phyloP scores from a whole-genome alignment of 2,888 invertebrate species.

The Troilus luridus region DNA sequence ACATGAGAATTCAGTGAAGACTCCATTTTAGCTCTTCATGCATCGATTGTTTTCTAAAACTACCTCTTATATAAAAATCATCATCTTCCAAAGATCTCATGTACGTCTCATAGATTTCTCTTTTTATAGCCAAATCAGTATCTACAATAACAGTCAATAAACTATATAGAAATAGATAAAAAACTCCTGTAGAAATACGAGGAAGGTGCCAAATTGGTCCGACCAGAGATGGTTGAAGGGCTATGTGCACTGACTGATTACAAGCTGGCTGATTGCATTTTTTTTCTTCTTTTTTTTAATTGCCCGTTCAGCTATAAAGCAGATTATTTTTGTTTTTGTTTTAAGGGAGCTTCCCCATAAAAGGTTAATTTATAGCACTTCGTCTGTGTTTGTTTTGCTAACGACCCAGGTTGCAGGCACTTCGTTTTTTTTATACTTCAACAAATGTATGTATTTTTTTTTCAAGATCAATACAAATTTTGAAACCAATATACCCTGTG shows the following conservation, averaged over 20 bases:
- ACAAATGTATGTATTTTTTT: not conserved
- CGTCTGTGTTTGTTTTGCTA: constrained; percentile 9
- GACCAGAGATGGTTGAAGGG: not conserved
- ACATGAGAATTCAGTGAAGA: too few relatives aligned
- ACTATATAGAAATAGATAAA: not conserved
- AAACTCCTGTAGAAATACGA: not conserved
- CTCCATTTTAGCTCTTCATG: too few relatives aligned
- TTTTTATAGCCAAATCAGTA: too few relatives aligned
- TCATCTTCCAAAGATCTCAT: too few relatives aligned
- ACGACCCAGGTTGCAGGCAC: constrained; percentile 1
- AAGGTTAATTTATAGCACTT: constrained; percentile 34
- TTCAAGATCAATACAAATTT: not conserved
- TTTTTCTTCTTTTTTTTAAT: constrained; percentile 1
- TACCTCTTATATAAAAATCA: too few relatives aligned
- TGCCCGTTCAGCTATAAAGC: constrained; percentile 44
- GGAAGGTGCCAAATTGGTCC: not conserved
- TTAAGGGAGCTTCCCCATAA: not conserved
- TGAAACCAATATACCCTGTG: too few relatives aligned
- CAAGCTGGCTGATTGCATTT: constrained; percentile 21
- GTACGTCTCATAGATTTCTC: too few relatives aligned
- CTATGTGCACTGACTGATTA: constrained; percentile 24
- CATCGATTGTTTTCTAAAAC: too few relatives aligned
- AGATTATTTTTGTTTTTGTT: constrained; percentile 10
- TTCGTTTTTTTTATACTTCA: not conserved
- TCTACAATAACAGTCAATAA: not conserved